Evolutionary conservation across 2,113 vertebrate species (phyloP).

Genomic region (Salvelinus alpinus): DNA sequence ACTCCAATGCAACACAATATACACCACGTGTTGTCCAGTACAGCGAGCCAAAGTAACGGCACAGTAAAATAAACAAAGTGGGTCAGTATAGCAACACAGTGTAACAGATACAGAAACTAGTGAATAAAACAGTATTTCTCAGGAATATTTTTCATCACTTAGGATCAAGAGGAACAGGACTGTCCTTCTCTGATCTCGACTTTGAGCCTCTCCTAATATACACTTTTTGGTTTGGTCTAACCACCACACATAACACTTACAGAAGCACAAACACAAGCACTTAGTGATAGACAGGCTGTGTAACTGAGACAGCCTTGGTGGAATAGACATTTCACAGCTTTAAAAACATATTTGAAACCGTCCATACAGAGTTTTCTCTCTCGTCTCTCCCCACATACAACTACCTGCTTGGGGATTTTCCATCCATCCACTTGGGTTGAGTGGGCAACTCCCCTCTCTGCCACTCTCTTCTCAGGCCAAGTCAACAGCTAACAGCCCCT

Average conservation of each 20-base stretch:
- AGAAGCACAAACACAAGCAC: slow-evolving; percentile 57
- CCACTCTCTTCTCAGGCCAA: slow-evolving; percentile 51
- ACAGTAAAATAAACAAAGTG: neutral
- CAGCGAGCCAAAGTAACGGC: too few relatives aligned
- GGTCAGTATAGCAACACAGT: neutral
- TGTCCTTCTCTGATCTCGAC: slow-evolving; percentile 39
- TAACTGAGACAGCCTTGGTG: slow-evolving; percentile 52
- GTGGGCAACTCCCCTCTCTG: slow-evolving; percentile 48
- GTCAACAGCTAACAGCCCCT: slow-evolving; percentile 5
- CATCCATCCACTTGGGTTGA: slow-evolving; percentile 43
- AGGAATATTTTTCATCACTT: neutral
- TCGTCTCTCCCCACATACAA: slow-evolving; percentile 42
- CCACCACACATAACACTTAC: slow-evolving; percentile 56
- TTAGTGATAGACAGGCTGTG: slow-evolving; percentile 59
- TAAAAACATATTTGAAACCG: slow-evolving; percentile 77
- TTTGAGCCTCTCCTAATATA: slow-evolving; percentile 65
- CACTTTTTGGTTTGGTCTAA: slow-evolving; percentile 58
- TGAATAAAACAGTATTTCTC: neutral
- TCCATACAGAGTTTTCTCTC: slow-evolving; percentile 66
- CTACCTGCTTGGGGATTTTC: slow-evolving; percentile 60
- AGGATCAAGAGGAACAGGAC: slow-evolving; percentile 15
- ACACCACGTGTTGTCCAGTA: neutral
- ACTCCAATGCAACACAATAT: neutral
- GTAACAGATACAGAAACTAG: neutral
- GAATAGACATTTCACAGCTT: slow-evolving; percentile 70